Base-by-base conservation (phyloP, 2,113 vertebrate genomes). In the Chunga burmeisteri region DNA sequence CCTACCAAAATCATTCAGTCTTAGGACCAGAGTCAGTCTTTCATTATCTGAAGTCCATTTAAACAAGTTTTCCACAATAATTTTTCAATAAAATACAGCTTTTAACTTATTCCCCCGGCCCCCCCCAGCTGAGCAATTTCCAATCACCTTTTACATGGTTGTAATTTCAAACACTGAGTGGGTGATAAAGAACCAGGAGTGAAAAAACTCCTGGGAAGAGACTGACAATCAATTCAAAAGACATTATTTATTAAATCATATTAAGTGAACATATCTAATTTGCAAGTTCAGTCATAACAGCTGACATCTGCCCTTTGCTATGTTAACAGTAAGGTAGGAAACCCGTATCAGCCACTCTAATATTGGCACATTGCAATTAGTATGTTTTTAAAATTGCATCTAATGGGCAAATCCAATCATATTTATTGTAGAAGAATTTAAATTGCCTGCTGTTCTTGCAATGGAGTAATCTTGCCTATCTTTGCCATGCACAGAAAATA, bases 351-450 rank as follows among this genome's bases (percentile, higher is more conserved):
- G 65, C 32, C 59, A 86, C 75, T 30, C 81, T 25, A 46, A 63
- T 6, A 53, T 5, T 55, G 58, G 40, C 86, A 63, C 17, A 59
- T 67, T 47, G 49, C 86, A 96, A 94, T 86, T 87, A 88, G 47
- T 42, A 38, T 63, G 82, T 38, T 79, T 86, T 89, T 49, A 71
- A 86, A 94, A 96, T 96, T 10, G 40, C 73, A 85, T 10, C 29
- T 85, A 50, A 47, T 15, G 23, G 36, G 50, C 21, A 90, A 59
- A 66, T 46, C 11, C 10, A 29, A 71, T 52, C 87, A 88, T 66
- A 62, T 53, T 82, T 81, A 65, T 16, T 22, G 13, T 5, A 86
- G 62, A 94, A 86, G 86, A 81, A 95, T 89, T 84, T 83, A 61
- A 71, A 42, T 49, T 67, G 80, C 73, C 74, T 93, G 53, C 29